Evolutionary conservation across 2,888 invertebrate genomes (phyloP).

Genomic region (Nowickia ferox): DNA sequence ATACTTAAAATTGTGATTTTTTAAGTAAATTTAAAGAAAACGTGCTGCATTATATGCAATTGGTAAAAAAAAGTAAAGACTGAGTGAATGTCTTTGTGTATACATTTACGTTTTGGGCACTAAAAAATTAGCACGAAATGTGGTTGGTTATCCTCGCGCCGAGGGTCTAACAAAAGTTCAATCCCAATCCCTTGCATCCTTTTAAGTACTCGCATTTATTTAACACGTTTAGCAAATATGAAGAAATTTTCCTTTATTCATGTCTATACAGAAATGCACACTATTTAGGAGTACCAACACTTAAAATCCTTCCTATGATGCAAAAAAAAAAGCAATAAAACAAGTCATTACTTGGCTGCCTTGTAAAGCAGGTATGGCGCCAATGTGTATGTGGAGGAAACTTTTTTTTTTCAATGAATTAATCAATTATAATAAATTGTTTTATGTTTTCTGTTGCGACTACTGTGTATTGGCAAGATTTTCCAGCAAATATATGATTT

Average conservation of each 20-base stretch:
- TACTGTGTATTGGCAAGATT: slow-evolving; percentile 44
- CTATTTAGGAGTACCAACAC: not conserved
- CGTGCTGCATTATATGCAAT: slow-evolving; percentile 3
- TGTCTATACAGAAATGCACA: not conserved
- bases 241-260: not conserved
- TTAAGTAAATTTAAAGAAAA: not conserved
- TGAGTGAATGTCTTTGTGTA: no score
- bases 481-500: slow-evolving; percentile 35
- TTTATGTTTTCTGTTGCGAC: slow-evolving; percentile 54
- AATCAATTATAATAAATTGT: slow-evolving; percentile 68
- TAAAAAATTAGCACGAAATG: not conserved
- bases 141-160: not conserved
- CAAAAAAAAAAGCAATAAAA: slow-evolving; percentile 20
- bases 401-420: slow-evolving; percentile 30
- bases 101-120: slow-evolving; percentile 5
- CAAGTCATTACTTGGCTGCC: slow-evolving; percentile 38
- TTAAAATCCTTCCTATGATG: slow-evolving; percentile 18
- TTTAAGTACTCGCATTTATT: not conserved
- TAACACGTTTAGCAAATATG: not conserved
- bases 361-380: slow-evolving; percentile 47
- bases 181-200: not conserved
- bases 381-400: slow-evolving; percentile 29
- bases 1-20: not conserved
- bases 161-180: not conserved
- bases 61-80: slow-evolving; percentile 11